Percentiles rank a stretch among this genome's conserved stretches.
phyloP scores from a whole-genome alignment of 2,888 invertebrate species.

The Protula sp. region DNA sequence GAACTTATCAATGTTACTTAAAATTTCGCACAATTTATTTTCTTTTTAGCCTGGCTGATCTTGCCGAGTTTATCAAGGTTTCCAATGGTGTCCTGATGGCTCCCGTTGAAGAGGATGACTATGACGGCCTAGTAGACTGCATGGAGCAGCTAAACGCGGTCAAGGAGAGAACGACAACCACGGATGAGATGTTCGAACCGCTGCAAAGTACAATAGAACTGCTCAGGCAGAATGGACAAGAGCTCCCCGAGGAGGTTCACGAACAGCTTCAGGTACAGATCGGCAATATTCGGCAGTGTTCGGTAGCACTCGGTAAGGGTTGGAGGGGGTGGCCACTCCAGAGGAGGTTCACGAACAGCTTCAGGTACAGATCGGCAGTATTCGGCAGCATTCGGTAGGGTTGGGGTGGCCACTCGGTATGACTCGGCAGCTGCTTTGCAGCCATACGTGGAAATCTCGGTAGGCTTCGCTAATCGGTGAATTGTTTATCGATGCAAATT shows the following conservation, averaged over 20 bases:
- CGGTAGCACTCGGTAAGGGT: too few relatives aligned
- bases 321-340: too few relatives aligned
- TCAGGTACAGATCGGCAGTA: too few relatives aligned
- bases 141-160: constrained; percentile 91
- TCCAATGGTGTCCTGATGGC: constrained; percentile 82
- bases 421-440: too few relatives aligned
- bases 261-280: constrained; percentile 74
- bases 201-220: constrained; percentile 87
- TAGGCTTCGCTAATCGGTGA: too few relatives aligned
- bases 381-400: too few relatives aligned
- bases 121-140: constrained; percentile 77
- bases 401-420: too few relatives aligned
- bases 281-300: too few relatives aligned
- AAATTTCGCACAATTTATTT: neutral
- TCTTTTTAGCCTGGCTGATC: constrained; percentile 68
- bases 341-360: too few relatives aligned
- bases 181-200: constrained; percentile 94
- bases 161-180: constrained; percentile 78
- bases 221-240: constrained; percentile 89
- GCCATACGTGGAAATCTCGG: too few relatives aligned
- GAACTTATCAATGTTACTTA: too few relatives aligned
- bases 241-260: constrained; percentile 93
- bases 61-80: constrained; percentile 79
- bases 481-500: too few relatives aligned
- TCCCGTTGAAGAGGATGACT: constrained; percentile 81